These are phyloP conservation scores for Conchocele bisecta DNA, from an alignment of 2,888 invertebrate species.

Conservation along the genomic window DNA sequence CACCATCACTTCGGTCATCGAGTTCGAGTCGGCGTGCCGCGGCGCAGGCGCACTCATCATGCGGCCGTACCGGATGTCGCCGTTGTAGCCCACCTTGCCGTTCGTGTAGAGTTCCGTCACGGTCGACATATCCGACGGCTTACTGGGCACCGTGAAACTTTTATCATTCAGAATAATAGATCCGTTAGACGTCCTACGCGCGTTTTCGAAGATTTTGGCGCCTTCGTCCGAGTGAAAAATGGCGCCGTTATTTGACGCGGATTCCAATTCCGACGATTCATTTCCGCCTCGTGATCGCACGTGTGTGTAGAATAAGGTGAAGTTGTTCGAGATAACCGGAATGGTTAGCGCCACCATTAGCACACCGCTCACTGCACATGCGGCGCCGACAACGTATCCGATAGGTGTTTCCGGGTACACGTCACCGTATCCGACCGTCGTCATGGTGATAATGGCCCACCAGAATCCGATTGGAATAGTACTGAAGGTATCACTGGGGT, in stretches of 20 bases:
- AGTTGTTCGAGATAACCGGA: conserved; percentile 82
- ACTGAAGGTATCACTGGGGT: conserved; percentile 72
- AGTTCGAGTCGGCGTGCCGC: conserved; percentile 59
- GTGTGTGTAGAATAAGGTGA: conserved; percentile 80
- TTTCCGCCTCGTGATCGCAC: conserved; percentile 72
- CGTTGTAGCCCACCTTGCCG: conserved; percentile 50
- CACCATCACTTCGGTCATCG: conserved; percentile 61
- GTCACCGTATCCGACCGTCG: conserved; percentile 82
- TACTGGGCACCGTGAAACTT: conserved; percentile 48
- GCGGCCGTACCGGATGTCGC: conserved; percentile 51
- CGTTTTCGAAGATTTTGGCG: conserved; percentile 56
- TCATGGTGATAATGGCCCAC: conserved; percentile 83
- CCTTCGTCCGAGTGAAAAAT: conserved; percentile 57
- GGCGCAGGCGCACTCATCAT: conserved; percentile 37
- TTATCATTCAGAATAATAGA: conserved; percentile 56
- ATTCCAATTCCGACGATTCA: conserved; percentile 9
- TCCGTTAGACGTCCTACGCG: conserved; percentile 56
- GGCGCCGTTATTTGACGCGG: conserved; percentile 29
- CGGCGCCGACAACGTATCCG: conserved; percentile 79
- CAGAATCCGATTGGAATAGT: conserved; percentile 83
- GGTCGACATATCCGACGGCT: conserved; percentile 59
- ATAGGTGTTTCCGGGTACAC: conserved; percentile 76
- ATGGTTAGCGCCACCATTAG: conserved; percentile 80
- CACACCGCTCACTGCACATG: conserved; percentile 80
- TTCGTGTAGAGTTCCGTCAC: conserved; percentile 34